Conservation (phyloP, 1,140 invertebrate species). For the Rhagoletis zephyria region DNA sequence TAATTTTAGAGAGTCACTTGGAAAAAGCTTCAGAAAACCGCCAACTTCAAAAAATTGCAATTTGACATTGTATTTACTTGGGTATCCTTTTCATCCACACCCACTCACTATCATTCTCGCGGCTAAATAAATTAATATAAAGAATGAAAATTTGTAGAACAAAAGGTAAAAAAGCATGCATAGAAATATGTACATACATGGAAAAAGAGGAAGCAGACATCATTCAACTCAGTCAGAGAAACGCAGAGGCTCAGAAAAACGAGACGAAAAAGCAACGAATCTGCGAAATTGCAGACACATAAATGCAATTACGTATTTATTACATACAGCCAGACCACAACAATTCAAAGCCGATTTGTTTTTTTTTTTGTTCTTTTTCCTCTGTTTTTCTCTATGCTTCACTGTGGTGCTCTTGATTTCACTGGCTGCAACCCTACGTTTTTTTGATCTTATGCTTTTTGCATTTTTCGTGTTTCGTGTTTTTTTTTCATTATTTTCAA, state of each 20-base stretch:
- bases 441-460: constrained; percentile 26
- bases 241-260: background rate
- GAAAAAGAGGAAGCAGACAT: background rate
- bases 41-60: too few species aligned
- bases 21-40: too few species aligned
- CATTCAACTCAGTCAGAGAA: background rate
- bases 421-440: constrained; percentile 30
- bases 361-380: background rate
- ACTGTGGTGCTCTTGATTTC: constrained; percentile 13
- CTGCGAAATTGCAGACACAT: constrained; percentile 42
- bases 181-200: background rate
- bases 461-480: background rate
- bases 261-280: background rate
- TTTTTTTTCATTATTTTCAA: background rate
- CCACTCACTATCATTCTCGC: too few species aligned
- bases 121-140: too few species aligned
- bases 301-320: constrained; percentile 42
- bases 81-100: too few species aligned
- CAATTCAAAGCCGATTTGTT: background rate
- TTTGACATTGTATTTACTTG: too few species aligned
- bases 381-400: background rate
- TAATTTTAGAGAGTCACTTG: too few species aligned
- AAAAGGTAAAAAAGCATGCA: background rate
- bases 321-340: constrained; percentile 35
- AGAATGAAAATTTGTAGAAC: background rate